Base-by-base conservation (phyloP, 2,888 invertebrate species). In the Psococerastis gibbosa region DNA sequence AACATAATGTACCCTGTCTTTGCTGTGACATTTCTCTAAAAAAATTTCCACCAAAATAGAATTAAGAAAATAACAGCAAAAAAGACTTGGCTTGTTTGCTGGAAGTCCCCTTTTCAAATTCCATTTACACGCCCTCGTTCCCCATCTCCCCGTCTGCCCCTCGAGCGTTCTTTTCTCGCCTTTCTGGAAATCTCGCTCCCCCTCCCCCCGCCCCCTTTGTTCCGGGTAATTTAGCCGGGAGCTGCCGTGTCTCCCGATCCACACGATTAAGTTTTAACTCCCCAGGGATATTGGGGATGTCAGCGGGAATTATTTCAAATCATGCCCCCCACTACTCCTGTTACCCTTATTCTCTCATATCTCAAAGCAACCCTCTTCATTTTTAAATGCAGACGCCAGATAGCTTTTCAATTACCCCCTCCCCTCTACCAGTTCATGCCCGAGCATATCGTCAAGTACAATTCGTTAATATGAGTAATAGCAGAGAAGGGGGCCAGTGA, bases 261-360 rank as follows among this genome's bases (percentile, higher is more conserved):
- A 38, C 20, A 38, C 38, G 38, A 38, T 38, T 38, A 38, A 38
- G 38, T 38, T 38, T 38, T 38, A 38, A 38, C 38, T 38, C 38
- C 38, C 38, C 17, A 15, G 38, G 38, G 38, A 38, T 38, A 38
- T 38, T 38, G 38, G 38, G 38, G 38, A 38, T 38, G 38, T 38
- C 38, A 38, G 38, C 38, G 38, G 38, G 38, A 38, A 38, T 38
- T 38, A 38, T 38, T 38, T 38, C 38, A 38, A 38, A 38, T 38
- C 20, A 38, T 38, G 17, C 22, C 20, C 38, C n/a, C 22, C 20
- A 20, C 44, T 11, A 27, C 27, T 27, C 27, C n/a, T n/a, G n/a
- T n/a, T n/a, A n/a, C n/a, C n/a, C n/a, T n/a, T n/a, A n/a, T n/a
- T n/a, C n/a, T n/a, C n/a, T n/a, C n/a, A n/a, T n/a, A n/a, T n/a